Evolutionary conservation across 2,888 invertebrate genomes (phyloP), one percentile per base, ranked within the genome.

Genomic region (Noctua janthina): DNA sequence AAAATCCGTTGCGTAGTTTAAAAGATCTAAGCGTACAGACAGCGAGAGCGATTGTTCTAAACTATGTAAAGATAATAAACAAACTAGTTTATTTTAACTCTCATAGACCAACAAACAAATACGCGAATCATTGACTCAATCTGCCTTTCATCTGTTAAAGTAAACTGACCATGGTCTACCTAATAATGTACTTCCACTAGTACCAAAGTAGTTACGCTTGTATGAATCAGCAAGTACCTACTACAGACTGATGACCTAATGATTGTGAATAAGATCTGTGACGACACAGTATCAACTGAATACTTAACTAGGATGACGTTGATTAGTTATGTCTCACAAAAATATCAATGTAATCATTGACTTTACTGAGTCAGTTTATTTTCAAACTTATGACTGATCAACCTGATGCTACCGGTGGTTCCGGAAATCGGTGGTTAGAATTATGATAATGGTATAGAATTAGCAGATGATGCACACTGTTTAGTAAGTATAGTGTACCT

Each of bases 241-340:
- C 74, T 35, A 78, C 77, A 88, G 79, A 86, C 71, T 70, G 87
- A 88, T 93, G 93, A 93, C 91, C 89, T 92, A 91, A 92, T 72
- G 85, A 88, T 89, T 86, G 86, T 93, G 92, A 94, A 93, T 93
- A 93, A 93, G 91, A 92, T 91, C 90, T 86, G 88, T 94, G 93
- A 93, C 92, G 92, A 46, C 54, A 90, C 81, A 43, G 0, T 70
- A 74, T 59, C 78, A 69, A 71, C 29, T 51, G 81, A 78, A 88
- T 86, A 78, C 78, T 74, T 68, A 76, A 59, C 70, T 59, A 23
- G 51, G 1, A 74, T 86, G 88, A 89, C 87, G 88, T 82, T 66
- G 77, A 73, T 73, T 54, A 46, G 64, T 74, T 75, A 46, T 51
- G 74, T 73, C 74, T 83, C 69, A 72, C 72, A 69, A 2, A 66